Evolutionary conservation across 2,888 invertebrate genomes (phyloP), one percentile per base, ranked within the genome.

Genomic region (Apamea anceps): DNA sequence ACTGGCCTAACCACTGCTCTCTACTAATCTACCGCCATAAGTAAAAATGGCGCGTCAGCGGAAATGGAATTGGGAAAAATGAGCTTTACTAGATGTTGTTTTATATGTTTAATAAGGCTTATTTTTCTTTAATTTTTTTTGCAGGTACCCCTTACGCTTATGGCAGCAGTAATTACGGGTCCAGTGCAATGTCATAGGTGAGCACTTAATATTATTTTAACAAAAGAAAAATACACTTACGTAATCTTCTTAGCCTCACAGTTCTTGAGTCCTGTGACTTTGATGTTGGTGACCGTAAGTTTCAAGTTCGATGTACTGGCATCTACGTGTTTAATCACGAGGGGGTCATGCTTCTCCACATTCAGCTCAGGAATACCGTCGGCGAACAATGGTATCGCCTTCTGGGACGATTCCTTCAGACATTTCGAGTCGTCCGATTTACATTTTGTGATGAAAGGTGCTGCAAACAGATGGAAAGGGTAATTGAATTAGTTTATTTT

Each of bases 341-440:
- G 32, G 0, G 96, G 95, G n/a, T 95, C 95, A n/a, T 92, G 32
- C 0, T 63, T 37, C 0, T 91, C 86, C 0, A 95, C 90, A 0
- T 91, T 89, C 2, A 90, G 86, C 21, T 95, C 92, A 5, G 94
- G 92, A 0, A 95, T 81, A 1, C 95, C 95, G 1, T 65, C 74
- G 0, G 90, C 91, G 54, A 95, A 91, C 0, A 78, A 48, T 0
- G 93, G 91, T 5, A 94, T 82, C 1, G 88, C 76, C 0, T 75
- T 87, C 76, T 90, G 89, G 0, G 92, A 60, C 0, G 93, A 88
- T n/a, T 93, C 88, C 60, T 91, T 94, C 0, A 90, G 54, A 79
- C 96, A 96, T 88, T 94, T 92, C 0, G 85, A 28, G 82, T 96
- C 96, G 0, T 90, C 90, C 13, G 86, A 66, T 72, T 91, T 91